These are phyloP conservation scores for Onthophagus sagittarius DNA, from an alignment of 2,888 invertebrate genomes.

Conservation along the genomic window DNA sequence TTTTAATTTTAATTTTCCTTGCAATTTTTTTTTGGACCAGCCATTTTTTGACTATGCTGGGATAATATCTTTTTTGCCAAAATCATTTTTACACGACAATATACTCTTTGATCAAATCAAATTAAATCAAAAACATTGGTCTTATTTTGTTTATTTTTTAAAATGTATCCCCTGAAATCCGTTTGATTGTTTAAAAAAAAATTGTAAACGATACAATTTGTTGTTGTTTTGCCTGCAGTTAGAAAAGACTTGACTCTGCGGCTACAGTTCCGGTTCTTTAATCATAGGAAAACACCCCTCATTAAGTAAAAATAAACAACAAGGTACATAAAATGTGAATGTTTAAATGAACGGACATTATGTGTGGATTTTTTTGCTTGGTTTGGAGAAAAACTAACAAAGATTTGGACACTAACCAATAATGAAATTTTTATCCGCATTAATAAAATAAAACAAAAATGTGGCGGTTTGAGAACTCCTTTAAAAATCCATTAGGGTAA, in stretches of 20 bases:
- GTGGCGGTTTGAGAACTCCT: background rate
- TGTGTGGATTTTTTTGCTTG: constrained; percentile 9
- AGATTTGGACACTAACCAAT: background rate
- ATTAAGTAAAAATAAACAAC: constrained; percentile 65
- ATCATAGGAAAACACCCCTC: constrained; percentile 84
- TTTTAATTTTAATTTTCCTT: background rate
- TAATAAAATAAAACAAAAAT: background rate
- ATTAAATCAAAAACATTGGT: too few relatives aligned
- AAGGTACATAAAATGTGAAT: background rate
- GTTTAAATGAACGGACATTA: background rate
- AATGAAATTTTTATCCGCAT: background rate
- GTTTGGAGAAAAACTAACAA: background rate
- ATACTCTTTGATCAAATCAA: too few relatives aligned
- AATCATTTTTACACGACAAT: background rate
- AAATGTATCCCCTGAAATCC: background rate
- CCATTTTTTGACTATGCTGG: background rate
- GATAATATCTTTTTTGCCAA: background rate
- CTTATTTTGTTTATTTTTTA: background rate
- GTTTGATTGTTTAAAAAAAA: background rate
- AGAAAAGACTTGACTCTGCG: constrained; percentile 94
- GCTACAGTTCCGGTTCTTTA: constrained; percentile 94
- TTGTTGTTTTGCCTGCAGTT: constrained; percentile 62
- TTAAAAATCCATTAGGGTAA: background rate
- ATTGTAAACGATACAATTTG: background rate
- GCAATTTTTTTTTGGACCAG: background rate